Evolutionary conservation across 2,888 invertebrate genomes (phyloP).

Genomic region (Erebia ligea): DNA sequence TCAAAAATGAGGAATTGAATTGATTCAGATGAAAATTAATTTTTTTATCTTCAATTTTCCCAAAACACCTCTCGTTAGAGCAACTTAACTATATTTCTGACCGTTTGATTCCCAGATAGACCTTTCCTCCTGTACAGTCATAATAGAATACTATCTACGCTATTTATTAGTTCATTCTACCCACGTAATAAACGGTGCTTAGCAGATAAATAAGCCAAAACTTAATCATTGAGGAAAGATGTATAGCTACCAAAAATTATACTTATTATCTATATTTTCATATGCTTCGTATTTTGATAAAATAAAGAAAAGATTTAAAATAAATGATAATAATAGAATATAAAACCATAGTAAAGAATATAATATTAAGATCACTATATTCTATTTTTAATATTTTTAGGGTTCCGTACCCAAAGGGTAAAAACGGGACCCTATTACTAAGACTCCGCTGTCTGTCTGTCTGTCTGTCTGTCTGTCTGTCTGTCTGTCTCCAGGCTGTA

Average conservation of each 20-base stretch:
- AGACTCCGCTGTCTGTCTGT: too few relatives aligned
- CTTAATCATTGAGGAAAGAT: not conserved
- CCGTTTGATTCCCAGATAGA: too few relatives aligned
- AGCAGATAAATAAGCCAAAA: not conserved
- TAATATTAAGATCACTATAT: too few relatives aligned
- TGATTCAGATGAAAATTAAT: too few relatives aligned
- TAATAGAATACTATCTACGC: not conserved
- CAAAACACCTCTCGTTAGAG: not conserved
- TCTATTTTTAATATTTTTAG: too few relatives aligned
- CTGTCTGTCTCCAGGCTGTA: too few relatives aligned
- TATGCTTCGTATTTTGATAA: constrained; percentile 7
- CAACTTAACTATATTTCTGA: too few relatives aligned
- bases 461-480: too few relatives aligned
- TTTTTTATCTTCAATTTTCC: not conserved
- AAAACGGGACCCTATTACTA: too few relatives aligned
- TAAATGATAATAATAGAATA: too few relatives aligned
- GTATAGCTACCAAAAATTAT: constrained; percentile 1
- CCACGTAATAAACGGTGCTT: not conserved
- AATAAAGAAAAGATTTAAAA: not conserved
- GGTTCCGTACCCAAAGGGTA: too few relatives aligned
- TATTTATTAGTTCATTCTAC: not conserved
- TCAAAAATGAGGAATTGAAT: not conserved
- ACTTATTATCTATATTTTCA: constrained; percentile 2
- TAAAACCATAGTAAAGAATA: too few relatives aligned
- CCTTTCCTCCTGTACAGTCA: not conserved